These are phyloP conservation scores for Psittacula echo DNA, from an alignment of 2,797 vertebrate genomes.

Conservation along the genomic window DNA sequence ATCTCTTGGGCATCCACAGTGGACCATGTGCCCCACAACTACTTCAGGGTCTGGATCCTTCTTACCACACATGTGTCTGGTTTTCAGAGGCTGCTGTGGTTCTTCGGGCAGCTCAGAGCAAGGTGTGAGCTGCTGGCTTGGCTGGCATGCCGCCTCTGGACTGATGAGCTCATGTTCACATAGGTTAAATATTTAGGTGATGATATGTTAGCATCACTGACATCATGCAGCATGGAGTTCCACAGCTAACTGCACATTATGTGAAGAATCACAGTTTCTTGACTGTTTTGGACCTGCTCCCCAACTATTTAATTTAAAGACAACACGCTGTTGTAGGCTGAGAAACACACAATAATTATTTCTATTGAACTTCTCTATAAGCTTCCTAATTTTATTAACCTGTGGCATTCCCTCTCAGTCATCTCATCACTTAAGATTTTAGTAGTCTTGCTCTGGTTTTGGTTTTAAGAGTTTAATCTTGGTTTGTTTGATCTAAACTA, in stretches of 20 bases:
- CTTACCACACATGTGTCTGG: background rate
- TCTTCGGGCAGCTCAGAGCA: background rate
- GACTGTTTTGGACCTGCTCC: background rate
- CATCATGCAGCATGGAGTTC: background rate
- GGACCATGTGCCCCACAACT: background rate
- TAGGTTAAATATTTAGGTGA: background rate
- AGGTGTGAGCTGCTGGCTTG: background rate
- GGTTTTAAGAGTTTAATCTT: background rate
- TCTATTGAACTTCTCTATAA: background rate
- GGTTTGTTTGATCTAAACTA: background rate
- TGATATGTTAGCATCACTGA: background rate
- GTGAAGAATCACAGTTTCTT: background rate
- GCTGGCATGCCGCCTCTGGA: accelerated
- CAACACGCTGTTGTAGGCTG: background rate
- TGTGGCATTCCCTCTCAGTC: background rate
- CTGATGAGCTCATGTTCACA: background rate
- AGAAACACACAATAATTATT: background rate
- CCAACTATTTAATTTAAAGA: background rate
- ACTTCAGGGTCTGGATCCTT: background rate
- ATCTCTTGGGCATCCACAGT: background rate
- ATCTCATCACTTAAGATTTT: background rate
- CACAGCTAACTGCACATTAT: background rate
- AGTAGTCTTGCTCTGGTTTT: background rate
- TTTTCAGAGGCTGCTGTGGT: background rate
- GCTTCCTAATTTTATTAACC: background rate